Percentiles rank a stretch among this genome's conserved stretches.
Evolutionary conservation across 2,888 invertebrate species (phyloP).

Genomic region (Hirtodrosophila trivittata): DNA sequence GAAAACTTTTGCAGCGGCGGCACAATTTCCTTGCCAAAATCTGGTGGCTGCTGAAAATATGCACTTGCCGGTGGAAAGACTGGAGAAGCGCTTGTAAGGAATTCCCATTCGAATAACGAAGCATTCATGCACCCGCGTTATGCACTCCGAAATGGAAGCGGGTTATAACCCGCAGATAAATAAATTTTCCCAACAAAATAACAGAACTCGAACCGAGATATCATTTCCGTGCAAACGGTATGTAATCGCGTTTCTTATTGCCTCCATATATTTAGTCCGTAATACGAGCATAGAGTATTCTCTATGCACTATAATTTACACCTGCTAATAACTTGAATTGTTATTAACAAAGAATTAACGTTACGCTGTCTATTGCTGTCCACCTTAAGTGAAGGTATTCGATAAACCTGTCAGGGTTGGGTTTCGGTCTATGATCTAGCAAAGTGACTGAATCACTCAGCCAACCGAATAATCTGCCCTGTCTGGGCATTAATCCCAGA

Average conservation of each 20-base stretch:
- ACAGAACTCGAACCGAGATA: slow-evolving; percentile 10
- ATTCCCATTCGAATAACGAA: slow-evolving; percentile 47
- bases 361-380: too few species aligned
- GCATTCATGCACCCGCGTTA: slow-evolving; percentile 48
- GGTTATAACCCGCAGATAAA: slow-evolving; percentile 41
- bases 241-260: neutral
- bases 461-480: too few species aligned
- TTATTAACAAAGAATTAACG: too few species aligned
- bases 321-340: too few species aligned
- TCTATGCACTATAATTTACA: too few species aligned
- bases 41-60: slow-evolving; percentile 46
- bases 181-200: slow-evolving; percentile 6
- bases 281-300: too few species aligned
- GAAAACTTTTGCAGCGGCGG: slow-evolving; percentile 56
- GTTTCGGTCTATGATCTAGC: too few species aligned
- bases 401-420: too few species aligned
- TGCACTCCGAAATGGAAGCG: slow-evolving; percentile 35
- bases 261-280: neutral
- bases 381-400: too few species aligned
- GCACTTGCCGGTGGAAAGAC: slow-evolving; percentile 21
- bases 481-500: too few species aligned
- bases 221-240: slow-evolving; percentile 5
- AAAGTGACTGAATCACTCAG: too few species aligned
- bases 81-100: slow-evolving; percentile 26
- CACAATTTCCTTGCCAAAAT: slow-evolving; percentile 59